A percentile compares a stretch with the other conserved stretches of the same genome.
Conservation (phyloP, 2,797 vertebrate genomes). For the Erithacus rubecula region DNA sequence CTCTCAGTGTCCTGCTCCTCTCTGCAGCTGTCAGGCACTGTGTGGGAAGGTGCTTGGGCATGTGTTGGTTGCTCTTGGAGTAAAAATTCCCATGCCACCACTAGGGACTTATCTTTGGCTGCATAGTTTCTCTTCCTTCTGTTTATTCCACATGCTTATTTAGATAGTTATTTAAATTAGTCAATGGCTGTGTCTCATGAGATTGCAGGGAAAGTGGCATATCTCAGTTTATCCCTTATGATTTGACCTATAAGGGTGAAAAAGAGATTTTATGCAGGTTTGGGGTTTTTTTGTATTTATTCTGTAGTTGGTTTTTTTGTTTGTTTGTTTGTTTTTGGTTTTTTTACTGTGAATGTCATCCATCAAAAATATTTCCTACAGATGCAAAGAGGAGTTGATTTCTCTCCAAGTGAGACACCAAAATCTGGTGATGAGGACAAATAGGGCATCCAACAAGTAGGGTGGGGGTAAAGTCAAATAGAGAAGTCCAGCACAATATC, state of each 20-base stretch:
- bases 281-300: not conserved
- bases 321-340: not conserved
- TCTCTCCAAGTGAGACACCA: not conserved
- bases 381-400: not conserved
- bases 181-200: not conserved
- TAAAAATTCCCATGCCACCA: not conserved
- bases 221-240: not conserved
- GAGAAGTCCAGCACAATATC: not conserved
- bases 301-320: fast-evolving
- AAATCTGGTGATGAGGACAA: not conserved
- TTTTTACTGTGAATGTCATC: not conserved
- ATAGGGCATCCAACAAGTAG: not conserved
- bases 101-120: not conserved
- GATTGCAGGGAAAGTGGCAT: not conserved
- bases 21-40: fast-evolving
- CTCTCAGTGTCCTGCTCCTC: not conserved
- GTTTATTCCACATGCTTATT: not conserved
- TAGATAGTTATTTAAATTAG: not conserved
- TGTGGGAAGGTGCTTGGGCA: not conserved
- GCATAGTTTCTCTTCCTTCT: not conserved
- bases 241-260: not conserved
- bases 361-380: not conserved
- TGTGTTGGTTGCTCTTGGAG: not conserved
- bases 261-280: not conserved
- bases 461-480: not conserved